phyloP scores from a whole-genome alignment of 2,113 vertebrate species.

The Pristiophorus japonicus region DNA sequence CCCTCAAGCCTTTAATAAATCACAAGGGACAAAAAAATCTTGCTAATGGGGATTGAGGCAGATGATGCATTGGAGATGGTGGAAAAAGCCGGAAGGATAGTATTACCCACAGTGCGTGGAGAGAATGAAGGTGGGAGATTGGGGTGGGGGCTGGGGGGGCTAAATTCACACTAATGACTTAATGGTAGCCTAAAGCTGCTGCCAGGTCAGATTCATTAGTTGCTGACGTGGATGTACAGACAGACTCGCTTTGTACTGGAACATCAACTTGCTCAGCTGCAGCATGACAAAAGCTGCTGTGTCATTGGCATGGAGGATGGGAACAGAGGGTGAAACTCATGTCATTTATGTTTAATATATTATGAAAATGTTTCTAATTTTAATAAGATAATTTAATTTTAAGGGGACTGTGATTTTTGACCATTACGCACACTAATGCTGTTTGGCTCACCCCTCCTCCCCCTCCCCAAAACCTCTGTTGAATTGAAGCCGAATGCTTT shows the following conservation, averaged over 20 bases:
- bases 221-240: slow-evolving; percentile 35
- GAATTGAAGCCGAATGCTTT: not conserved
- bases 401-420: not conserved
- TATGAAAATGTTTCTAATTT: not conserved
- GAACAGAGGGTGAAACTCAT: not conserved
- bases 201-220: slow-evolving; percentile 33
- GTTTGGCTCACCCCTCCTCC: not conserved
- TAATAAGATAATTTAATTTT: not conserved
- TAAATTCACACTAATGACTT: slow-evolving; percentile 39
- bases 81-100: slow-evolving; percentile 25
- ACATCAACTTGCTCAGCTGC: not conserved
- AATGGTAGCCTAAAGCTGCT: slow-evolving; percentile 40
- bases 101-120: not conserved
- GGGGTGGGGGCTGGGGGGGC: slow-evolving; percentile 33
- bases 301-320: slow-evolving; percentile 24
- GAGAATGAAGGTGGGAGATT: not conserved
- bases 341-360: not conserved
- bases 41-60: slow-evolving; percentile 16
- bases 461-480: not conserved
- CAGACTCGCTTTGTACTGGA: slow-evolving; percentile 7
- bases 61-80: slow-evolving; percentile 20
- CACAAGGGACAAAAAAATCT: slow-evolving; percentile 31
- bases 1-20: slow-evolving; percentile 32
- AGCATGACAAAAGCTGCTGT: slow-evolving; percentile 26
- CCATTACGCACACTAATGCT: not conserved